These are phyloP conservation scores for Chironomus tepperi DNA, from an alignment of 1,140 invertebrate genomes.

Conservation along the genomic window DNA sequence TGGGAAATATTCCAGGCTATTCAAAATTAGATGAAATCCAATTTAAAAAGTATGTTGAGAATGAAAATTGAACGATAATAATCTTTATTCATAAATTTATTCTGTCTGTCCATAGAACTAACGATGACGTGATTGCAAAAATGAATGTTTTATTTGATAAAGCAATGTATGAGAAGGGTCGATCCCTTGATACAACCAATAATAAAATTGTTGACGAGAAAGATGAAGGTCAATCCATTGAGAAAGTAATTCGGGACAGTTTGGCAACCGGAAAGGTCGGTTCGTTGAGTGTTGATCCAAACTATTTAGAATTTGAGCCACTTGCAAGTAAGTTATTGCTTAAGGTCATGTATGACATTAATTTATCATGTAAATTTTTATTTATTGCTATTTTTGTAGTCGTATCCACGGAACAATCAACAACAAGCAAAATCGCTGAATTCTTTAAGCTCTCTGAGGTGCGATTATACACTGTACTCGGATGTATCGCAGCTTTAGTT, in stretches of 20 bases:
- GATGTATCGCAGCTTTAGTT: constrained; percentile 67
- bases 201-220: constrained; percentile 37
- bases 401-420: constrained; percentile 30
- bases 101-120: constrained; percentile 39
- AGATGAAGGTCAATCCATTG: constrained; percentile 42
- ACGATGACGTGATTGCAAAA: constrained; percentile 51
- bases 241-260: constrained; percentile 55
- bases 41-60: constrained; percentile 56
- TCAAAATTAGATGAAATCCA: constrained; percentile 57
- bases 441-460: constrained; percentile 54
- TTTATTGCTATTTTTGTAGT: background rate
- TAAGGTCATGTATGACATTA: background rate
- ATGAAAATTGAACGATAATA: too few relatives aligned
- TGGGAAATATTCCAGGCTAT: constrained; percentile 62
- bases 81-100: too few relatives aligned
- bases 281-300: constrained; percentile 65
- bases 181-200: constrained; percentile 43
- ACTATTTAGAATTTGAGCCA: constrained; percentile 59
- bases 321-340: constrained; percentile 46
- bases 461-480: constrained; percentile 74
- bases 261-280: constrained; percentile 63
- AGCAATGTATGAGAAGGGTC: constrained; percentile 48
- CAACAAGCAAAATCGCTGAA: constrained; percentile 33
- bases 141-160: constrained; percentile 60
- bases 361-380: background rate